Evolutionary conservation across 2,888 invertebrate genomes (phyloP).

Genomic region (Physocephala rufipes): DNA sequence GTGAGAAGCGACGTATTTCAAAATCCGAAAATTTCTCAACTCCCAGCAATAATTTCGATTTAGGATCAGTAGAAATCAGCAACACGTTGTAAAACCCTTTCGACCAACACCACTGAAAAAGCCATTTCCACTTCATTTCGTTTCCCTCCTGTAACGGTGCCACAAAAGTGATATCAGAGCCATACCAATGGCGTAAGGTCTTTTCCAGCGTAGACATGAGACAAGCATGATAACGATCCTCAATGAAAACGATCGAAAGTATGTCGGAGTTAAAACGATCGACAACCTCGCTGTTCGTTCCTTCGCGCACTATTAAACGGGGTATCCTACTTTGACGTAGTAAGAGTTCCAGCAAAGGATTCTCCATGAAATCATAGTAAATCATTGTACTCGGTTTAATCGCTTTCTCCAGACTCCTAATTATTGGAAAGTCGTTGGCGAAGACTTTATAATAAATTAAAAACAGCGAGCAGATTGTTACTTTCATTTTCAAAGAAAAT

Average conservation of each 20-base stretch:
- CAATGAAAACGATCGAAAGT: not conserved
- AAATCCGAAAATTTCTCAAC: slow-evolving; percentile 3
- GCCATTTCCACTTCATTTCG: not conserved
- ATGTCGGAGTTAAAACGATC: not conserved
- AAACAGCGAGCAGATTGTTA: too few species aligned
- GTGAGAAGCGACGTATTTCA: not conserved
- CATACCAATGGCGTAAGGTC: slow-evolving; percentile 12
- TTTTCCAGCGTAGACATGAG: not conserved
- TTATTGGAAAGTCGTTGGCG: not conserved
- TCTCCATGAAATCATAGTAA: slow-evolving; percentile 1
- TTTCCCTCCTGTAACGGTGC: not conserved
- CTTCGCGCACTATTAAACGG: not conserved
- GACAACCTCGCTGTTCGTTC: not conserved
- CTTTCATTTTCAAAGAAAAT: too few species aligned
- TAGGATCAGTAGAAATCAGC: not conserved
- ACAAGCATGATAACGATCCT: not conserved
- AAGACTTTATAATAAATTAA: not conserved
- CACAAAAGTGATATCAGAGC: slow-evolving; percentile 29
- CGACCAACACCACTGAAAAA: slow-evolving; percentile 29
- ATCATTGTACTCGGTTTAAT: not conserved
- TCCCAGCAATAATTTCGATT: not conserved
- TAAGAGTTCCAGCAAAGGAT: not conserved
- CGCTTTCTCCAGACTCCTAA: not conserved
- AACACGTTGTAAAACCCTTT: slow-evolving; percentile 29
- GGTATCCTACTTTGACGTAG: not conserved